A percentile compares a stretch with the other conserved stretches of the same genome.
Evolutionary conservation across 1,140 invertebrate species (phyloP).

Genomic region (Eumaeus atala): DNA sequence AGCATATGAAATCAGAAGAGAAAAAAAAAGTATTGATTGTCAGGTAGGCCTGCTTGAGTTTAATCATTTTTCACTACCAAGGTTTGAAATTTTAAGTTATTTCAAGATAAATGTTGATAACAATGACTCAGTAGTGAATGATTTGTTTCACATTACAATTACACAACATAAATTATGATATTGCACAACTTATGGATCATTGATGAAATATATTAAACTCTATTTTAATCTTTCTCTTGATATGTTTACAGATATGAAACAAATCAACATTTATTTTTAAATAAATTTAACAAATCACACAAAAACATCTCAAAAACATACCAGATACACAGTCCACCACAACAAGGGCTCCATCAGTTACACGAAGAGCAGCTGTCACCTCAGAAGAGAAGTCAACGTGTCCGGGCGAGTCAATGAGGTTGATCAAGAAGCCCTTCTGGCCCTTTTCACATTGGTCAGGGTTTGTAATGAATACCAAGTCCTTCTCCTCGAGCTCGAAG

Average conservation of each 20-base stretch:
- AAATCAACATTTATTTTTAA: no score
- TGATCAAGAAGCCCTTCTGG: conserved; percentile 98
- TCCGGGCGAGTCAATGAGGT: conserved; percentile 98
- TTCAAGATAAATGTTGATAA: no score
- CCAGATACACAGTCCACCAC: conserved; percentile 99
- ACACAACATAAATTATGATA: no score
- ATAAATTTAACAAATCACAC: no score
- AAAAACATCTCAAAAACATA: conserved; percentile 50
- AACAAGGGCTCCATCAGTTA: conserved; percentile 98
- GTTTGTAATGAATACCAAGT: conserved; percentile 92
- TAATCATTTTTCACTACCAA: no score
- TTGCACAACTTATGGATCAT: no score
- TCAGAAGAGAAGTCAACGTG: conserved; percentile 99
- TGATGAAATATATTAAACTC: no score
- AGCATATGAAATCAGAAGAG: background rate
- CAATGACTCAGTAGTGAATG: background rate
- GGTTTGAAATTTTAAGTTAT: no score
- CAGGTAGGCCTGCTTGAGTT: no score
- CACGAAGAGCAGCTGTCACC: conserved; percentile 98
- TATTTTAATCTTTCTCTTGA: no score
- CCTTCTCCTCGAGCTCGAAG: conserved; percentile 95
- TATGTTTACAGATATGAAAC: no score
- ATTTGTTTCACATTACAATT: background rate
- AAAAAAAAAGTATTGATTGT: no score
- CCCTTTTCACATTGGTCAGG: conserved; percentile 91